Evolutionary conservation across 1,140 invertebrate species (phyloP), one percentile per base, ranked within the genome.

Genomic region (Trialeurodes vaporariorum): DNA sequence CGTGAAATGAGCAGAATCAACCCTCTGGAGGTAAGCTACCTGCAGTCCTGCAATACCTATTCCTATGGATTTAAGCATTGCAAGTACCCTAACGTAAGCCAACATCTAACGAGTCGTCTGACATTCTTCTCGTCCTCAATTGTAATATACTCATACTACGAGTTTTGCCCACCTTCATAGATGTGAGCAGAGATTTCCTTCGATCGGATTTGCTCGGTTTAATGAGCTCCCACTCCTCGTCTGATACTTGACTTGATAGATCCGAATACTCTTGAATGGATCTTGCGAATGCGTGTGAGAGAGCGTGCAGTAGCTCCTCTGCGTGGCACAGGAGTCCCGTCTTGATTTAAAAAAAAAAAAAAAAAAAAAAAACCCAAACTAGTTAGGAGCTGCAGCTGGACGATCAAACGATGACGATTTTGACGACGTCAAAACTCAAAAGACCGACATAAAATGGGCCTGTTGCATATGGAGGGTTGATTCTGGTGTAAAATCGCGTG

Each of bases 211-310:
- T 89, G 1, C 83, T 84, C 1, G 86, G 85, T 71, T 86, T 82
- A 60, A 89, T 85, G 0, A 85, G 83, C 71, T 91, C 87, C 85
- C 89, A 92, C 76, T 92, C 89, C 75, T 92, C 90, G 64, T 90
- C 87, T 0, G 87, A 90, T 21, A 91, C 84, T 75, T 86, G 84
- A 25, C 83, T 81, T n/a, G 86, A 85, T 59, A 87, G 79, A 40
- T 87, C 83, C 49, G 85, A 81, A 75, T 92, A 88, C 58, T 84
- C 83, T 25, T 81, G 73, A 17, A 88, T 82, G 0, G 87, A 83
- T 61, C 81, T 80, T 62, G 89, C 85, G 27, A 92, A 72, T 0
- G 86, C 84, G 12, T 81, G 80, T 11, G 83, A 76, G 70, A 91
- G 82, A 0, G 82, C 82, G 69, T 78, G 77, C 58, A 87, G 76